Base-by-base conservation (phyloP, 2,888 invertebrate species). In the Melanotus villosus region DNA sequence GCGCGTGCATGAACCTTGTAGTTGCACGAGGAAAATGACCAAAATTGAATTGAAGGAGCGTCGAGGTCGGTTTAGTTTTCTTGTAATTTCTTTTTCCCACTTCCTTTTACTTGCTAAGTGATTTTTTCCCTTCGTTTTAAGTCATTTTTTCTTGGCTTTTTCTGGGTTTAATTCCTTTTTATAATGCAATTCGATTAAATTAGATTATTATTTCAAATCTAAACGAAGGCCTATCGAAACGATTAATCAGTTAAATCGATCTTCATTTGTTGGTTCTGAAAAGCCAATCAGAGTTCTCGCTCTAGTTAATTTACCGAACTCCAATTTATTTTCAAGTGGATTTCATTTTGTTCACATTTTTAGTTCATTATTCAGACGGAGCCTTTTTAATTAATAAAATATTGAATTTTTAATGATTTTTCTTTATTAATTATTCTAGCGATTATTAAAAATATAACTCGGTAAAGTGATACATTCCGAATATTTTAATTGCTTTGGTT, bases 221-320 rank as follows among this genome's bases (percentile, higher is more conserved):
- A 43, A 43, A 10, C 47, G 21, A n/a, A 21, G n/a, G 47, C 26
- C 6, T 38, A 38, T 2, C 23, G 12, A 21, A 4, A 19, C 45
- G 19, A 47, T 47, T 47, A 47, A 47, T 47, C 47, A 26, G 21
- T 47, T 21, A 47, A 47, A 47, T 26, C 23, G 47, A 47, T 47
- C 47, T 47, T 47, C 5, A 47, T 47, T 47, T 26, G 19, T 26
- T 47, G 10, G 10, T 47, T 12, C 19, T 12, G n/a, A 21, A 16
- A 45, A 47, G 26, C 23, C 47, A 47, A 47, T 47, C 47, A 45
- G 21, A n/a, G 6, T 12, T 47, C n/a, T 12, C 0, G 9, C 45
- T 45, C 45, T 26, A 12, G 47, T 47, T 47, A 47, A 47, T 47
- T 47, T 47, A 23, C 23, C 14, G 23, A 47, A 26, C 26, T 7